These are phyloP conservation scores for Drosophila aff. DNA, from an alignment of 1,140 invertebrate genomes.

Conservation along the genomic window DNA sequence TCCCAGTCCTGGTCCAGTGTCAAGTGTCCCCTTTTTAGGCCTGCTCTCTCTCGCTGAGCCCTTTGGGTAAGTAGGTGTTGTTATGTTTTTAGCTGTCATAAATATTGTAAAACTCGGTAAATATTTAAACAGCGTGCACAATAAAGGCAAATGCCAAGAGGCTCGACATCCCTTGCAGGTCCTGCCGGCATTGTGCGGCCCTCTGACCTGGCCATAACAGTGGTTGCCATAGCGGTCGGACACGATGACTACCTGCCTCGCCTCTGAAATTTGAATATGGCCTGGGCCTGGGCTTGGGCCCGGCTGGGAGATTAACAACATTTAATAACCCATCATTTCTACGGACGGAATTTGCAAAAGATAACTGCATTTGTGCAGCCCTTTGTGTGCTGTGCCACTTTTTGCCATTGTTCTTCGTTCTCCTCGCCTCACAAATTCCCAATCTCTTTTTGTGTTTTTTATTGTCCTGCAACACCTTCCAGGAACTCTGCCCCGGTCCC, in stretches of 20 bases:
- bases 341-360: constrained; percentile 51
- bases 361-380: constrained; percentile 74
- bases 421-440: constrained; percentile 43
- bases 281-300: background rate
- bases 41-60: constrained; percentile 19
- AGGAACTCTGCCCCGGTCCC: constrained; percentile 23
- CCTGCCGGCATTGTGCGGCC: background rate
- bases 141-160: constrained; percentile 81
- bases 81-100: constrained; percentile 84
- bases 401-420: constrained; percentile 66
- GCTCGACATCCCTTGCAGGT: constrained; percentile 26
- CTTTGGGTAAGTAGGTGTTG: constrained; percentile 71
- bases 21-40: constrained; percentile 63
- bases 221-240: constrained; percentile 23
- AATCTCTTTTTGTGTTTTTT: constrained; percentile 62
- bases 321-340: constrained; percentile 82
- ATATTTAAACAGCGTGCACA: constrained; percentile 81
- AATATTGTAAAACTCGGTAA: constrained; percentile 83
- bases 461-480: constrained; percentile 65
- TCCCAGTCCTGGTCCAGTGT: constrained; percentile 41
- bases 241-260: constrained; percentile 25
- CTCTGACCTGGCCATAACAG: constrained; percentile 52
- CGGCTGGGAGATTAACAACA: constrained; percentile 70
- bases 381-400: constrained; percentile 67
- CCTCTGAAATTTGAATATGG: constrained; percentile 74